These are phyloP conservation scores for Cephus pygmeus DNA, from an alignment of 2,888 invertebrate genomes.

Conservation along the genomic window DNA sequence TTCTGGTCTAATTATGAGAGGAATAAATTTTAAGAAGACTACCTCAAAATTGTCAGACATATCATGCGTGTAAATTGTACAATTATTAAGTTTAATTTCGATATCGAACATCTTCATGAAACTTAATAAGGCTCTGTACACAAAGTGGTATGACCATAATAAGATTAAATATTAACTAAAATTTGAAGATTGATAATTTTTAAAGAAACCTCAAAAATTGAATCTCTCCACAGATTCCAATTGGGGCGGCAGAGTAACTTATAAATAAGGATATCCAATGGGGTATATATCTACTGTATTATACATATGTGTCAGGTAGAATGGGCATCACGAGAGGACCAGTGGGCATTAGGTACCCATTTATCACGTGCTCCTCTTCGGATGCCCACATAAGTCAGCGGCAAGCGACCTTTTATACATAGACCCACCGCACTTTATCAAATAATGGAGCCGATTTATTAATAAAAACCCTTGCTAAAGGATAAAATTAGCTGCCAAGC, in stretches of 20 bases:
- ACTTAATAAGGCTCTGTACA: not conserved
- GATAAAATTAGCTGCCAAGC: constrained; percentile 14
- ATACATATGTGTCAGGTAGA: constrained; percentile 9
- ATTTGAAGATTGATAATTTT: not conserved
- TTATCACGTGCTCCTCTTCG: constrained; percentile 17
- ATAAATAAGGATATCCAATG: constrained; percentile 21
- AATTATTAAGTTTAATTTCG: not conserved
- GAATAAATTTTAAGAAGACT: not conserved
- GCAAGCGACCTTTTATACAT: constrained; percentile 23
- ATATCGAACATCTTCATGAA: not conserved
- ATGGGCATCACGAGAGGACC: constrained; percentile 12
- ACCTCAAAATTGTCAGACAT: not conserved
- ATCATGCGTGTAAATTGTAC: not conserved
- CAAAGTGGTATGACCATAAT: not conserved
- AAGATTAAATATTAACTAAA: not conserved
- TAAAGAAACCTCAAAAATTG: not conserved
- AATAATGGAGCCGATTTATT: constrained; percentile 22
- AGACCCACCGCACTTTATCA: constrained; percentile 24
- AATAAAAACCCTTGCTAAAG: constrained; percentile 14
- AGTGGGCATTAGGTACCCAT: constrained; percentile 24
- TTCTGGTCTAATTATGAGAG: not conserved
- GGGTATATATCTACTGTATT: constrained; percentile 15
- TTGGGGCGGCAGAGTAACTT: constrained; percentile 12
- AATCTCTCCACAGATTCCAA: not conserved
- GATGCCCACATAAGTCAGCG: constrained; percentile 24